These are phyloP conservation scores for Tuberolachnus salignus DNA, from an alignment of 2,888 invertebrate species.

Conservation along the genomic window DNA sequence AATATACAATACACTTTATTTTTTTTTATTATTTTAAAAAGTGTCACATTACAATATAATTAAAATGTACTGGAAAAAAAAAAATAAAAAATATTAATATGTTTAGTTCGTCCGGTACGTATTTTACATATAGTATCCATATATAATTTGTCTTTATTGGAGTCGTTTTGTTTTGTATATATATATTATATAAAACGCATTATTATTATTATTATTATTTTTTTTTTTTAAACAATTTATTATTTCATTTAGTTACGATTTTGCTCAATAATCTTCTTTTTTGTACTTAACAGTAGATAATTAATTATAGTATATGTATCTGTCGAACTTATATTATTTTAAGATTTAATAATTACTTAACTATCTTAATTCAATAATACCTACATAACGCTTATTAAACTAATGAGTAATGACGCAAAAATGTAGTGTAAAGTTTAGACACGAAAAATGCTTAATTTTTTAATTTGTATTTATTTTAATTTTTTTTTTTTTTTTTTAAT, in stretches of 20 bases:
- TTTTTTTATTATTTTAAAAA: background rate
- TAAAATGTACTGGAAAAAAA: constrained; percentile 7
- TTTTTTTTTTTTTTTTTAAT: too few relatives aligned
- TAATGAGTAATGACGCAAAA: background rate
- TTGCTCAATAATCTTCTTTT: constrained; percentile 47
- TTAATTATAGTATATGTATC: constrained; percentile 5
- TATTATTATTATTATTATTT: too few relatives aligned
- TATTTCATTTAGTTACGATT: constrained; percentile 31
- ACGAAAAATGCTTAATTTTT: background rate
- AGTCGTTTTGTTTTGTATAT: constrained; percentile 16
- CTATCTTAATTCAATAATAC: constrained; percentile 15
- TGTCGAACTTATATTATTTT: background rate
- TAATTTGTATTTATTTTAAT: too few relatives aligned
- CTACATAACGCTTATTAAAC: background rate
- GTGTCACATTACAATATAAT: background rate
- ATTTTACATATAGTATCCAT: background rate
- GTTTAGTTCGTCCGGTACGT: too few relatives aligned
- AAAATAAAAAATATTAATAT: too few relatives aligned
- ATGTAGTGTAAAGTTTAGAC: background rate
- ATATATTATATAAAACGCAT: too few relatives aligned
- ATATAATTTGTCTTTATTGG: background rate
- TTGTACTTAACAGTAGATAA: background rate
- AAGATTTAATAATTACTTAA: constrained; percentile 19
- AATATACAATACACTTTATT: constrained; percentile 7
- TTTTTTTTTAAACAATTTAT: background rate